Conservation (phyloP, 2,113 vertebrate genomes). For the Labeo rohita region DNA sequence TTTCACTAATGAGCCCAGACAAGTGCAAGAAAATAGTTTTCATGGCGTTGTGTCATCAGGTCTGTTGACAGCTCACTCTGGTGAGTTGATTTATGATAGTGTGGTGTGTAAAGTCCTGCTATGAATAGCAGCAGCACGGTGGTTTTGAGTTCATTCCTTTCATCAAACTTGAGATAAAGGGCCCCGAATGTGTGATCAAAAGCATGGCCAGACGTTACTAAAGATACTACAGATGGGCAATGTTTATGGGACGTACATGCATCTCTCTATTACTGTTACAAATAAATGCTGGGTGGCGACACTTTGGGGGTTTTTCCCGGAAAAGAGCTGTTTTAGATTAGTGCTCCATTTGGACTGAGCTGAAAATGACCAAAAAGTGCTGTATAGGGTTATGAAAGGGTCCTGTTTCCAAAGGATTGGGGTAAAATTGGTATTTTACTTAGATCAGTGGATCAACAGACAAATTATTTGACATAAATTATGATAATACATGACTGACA, state of each 20-base stretch:
- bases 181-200: neutral
- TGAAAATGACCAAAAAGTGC: neutral
- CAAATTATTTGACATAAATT: neutral
- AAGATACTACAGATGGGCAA: slow-evolving; percentile 43
- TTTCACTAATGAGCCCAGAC: slow-evolving; percentile 19
- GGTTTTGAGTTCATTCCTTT: slow-evolving; percentile 44
- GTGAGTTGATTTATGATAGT: slow-evolving; percentile 33
- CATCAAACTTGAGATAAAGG: slow-evolving; percentile 6
- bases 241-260: slow-evolving; percentile 10
- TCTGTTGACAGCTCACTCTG: slow-evolving; percentile 43
- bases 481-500: neutral
- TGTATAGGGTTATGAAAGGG: neutral
- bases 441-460: neutral
- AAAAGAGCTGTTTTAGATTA: neutral
- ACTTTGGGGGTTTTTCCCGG: neutral
- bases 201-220: neutral
- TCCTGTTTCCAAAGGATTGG: neutral
- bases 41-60: slow-evolving; percentile 48
- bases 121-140: slow-evolving; percentile 36
- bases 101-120: slow-evolving; percentile 29
- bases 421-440: neutral
- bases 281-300: neutral
- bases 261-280: neutral
- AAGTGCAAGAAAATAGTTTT: slow-evolving; percentile 42
- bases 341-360: neutral